Conservation (phyloP, 2,797 vertebrate species). For the Scyliorhinus canicula region DNA sequence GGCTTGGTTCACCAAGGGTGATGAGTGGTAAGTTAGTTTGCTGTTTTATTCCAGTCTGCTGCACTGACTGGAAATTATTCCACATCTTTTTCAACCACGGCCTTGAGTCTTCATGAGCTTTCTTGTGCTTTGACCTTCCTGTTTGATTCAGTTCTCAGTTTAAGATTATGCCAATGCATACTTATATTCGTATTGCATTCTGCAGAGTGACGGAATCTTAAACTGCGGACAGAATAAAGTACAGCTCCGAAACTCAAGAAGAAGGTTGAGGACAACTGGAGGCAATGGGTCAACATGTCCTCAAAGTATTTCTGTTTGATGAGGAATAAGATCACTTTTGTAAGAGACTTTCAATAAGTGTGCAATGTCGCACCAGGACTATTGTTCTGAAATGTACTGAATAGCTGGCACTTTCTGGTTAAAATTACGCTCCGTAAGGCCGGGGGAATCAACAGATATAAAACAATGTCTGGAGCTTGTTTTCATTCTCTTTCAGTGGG, state of each 20-base stretch:
- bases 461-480: not conserved
- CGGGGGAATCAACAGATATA: not conserved
- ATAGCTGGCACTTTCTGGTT: not conserved
- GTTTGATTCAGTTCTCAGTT: not conserved
- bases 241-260: not conserved
- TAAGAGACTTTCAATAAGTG: not conserved
- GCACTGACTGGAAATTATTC: conserved; percentile 1
- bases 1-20: not conserved
- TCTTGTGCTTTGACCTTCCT: too few species aligned
- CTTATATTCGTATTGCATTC: too few species aligned
- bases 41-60: not conserved
- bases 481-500: not conserved
- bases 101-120: not conserved
- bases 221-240: not conserved
- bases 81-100: not conserved
- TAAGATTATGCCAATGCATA: not conserved
- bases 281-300: not conserved
- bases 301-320: not conserved
- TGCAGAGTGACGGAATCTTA: not conserved
- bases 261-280: not conserved
- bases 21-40: not conserved
- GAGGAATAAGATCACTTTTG: not conserved
- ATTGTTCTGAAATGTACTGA: not conserved
- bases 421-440: not conserved
- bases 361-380: not conserved